These are phyloP conservation scores for Callipepla squamata DNA, from an alignment of 2,113 vertebrate genomes.

Conservation along the genomic window DNA sequence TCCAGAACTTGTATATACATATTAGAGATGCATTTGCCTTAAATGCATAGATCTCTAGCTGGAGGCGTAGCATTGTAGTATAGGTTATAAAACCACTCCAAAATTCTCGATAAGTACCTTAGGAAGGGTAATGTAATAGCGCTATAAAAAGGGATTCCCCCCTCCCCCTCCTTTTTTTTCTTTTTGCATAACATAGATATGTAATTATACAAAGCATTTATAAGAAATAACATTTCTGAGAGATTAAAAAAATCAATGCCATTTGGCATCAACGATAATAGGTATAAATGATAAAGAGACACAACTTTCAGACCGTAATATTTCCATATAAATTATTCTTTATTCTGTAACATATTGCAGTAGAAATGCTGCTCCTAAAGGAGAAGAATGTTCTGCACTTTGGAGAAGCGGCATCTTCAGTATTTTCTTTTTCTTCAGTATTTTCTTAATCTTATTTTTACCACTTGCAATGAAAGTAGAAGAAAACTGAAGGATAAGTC, in stretches of 20 bases:
- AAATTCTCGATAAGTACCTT: background rate
- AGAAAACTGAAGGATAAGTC: background rate
- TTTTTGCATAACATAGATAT: background rate
- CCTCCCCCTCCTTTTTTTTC: background rate
- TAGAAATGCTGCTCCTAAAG: background rate
- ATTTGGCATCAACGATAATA: background rate
- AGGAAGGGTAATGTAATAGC: background rate
- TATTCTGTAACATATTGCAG: background rate
- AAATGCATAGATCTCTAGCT: background rate
- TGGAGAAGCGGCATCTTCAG: conserved; percentile 19
- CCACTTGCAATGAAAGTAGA: background rate
- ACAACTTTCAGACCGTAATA: background rate
- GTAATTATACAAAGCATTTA: background rate
- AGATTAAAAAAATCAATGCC: background rate
- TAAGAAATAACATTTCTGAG: background rate
- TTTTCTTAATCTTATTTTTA: conserved; percentile 21
- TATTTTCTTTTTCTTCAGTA: conserved; percentile 30
- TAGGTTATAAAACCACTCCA: background rate
- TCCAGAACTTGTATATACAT: background rate
- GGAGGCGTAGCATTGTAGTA: background rate
- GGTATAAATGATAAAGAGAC: background rate
- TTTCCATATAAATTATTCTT: conserved; percentile 20
- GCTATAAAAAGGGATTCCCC: background rate
- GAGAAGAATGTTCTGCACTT: background rate
- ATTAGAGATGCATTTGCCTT: background rate